Percentiles rank a stretch among this genome's conserved stretches.
phyloP scores from a whole-genome alignment of 2,113 vertebrate genomes.

The Toxotes chatareus region DNA sequence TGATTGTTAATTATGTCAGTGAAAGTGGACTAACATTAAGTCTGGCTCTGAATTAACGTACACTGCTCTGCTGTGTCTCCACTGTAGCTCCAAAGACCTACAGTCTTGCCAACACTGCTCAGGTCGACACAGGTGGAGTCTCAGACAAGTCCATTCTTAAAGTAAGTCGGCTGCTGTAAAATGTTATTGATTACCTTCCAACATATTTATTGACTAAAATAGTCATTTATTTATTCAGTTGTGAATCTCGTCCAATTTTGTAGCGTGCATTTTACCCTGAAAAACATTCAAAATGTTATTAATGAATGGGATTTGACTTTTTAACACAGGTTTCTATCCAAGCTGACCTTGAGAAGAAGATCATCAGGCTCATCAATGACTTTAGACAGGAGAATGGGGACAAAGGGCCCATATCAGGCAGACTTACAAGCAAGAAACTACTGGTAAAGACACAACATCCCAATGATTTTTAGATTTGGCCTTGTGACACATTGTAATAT shows the following conservation, averaged over 20 bases:
- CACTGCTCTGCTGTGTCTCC: neutral
- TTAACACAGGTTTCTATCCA: constrained; percentile 90
- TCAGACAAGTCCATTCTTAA: constrained; percentile 94
- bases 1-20: neutral
- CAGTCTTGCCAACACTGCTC: constrained; percentile 87
- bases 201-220: neutral
- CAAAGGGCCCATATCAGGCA: constrained; percentile 91
- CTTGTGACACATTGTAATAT: neutral
- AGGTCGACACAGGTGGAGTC: constrained; percentile 84
- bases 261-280: neutral
- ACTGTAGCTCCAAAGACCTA: constrained; percentile 94
- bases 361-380: constrained; percentile 94
- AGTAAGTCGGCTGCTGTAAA: constrained; percentile 69
- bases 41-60: too few relatives aligned
- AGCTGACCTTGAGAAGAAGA: constrained; percentile 91
- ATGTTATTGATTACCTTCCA: neutral
- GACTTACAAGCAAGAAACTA: constrained; percentile 94
- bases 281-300: neutral
- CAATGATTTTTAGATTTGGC: neutral
- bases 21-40: neutral
- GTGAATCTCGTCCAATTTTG: neutral
- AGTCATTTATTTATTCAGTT: neutral
- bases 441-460: constrained; percentile 84
- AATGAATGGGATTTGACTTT: neutral
- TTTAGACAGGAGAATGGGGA: constrained; percentile 90